A percentile compares a stretch with the other conserved stretches of the same genome.
These are phyloP conservation scores for Hydrozoanthus tunicans DNA, from an alignment of 64 coral and sea anemone species.

Conservation along the genomic window DNA sequence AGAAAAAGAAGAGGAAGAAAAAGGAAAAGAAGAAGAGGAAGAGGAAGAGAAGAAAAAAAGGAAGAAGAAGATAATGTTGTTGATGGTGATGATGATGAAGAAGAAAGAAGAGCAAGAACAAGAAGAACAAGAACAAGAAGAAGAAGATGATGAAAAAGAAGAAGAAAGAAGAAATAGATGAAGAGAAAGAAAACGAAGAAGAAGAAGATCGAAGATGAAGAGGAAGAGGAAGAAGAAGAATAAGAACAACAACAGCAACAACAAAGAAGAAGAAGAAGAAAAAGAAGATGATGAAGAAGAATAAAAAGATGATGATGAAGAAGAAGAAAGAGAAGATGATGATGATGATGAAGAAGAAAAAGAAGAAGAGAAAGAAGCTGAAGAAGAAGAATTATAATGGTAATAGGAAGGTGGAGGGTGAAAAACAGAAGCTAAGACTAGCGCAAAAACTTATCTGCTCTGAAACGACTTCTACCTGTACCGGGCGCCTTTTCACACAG, in stretches of 20 bases:
- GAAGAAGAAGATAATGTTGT: too few relatives aligned
- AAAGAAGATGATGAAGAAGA: too few relatives aligned
- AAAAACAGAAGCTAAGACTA: neutral
- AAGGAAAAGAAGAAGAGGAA: neutral
- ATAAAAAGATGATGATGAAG: too few relatives aligned
- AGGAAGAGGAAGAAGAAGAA: neutral
- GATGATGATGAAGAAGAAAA: neutral
- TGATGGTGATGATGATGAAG: too few relatives aligned
- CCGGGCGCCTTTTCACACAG: conserved; percentile 12
- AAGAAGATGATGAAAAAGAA: neutral
- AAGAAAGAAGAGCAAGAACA: too few relatives aligned
- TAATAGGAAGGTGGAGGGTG: neutral
- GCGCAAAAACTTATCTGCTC: neutral
- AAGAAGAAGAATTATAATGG: neutral
- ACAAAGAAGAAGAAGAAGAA: neutral
- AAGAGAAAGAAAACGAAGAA: neutral
- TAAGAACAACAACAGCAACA: neutral
- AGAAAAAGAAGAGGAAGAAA: neutral
- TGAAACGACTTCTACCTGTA: neutral
- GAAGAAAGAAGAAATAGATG: neutral
- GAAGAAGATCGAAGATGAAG: neutral
- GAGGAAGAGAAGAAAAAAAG: neutral
- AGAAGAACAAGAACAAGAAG: too few relatives aligned
- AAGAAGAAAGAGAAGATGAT: neutral
- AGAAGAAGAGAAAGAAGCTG: neutral